Conservation (phyloP, 2,797 vertebrate species). For the Myiotriccus ornatus region DNA sequence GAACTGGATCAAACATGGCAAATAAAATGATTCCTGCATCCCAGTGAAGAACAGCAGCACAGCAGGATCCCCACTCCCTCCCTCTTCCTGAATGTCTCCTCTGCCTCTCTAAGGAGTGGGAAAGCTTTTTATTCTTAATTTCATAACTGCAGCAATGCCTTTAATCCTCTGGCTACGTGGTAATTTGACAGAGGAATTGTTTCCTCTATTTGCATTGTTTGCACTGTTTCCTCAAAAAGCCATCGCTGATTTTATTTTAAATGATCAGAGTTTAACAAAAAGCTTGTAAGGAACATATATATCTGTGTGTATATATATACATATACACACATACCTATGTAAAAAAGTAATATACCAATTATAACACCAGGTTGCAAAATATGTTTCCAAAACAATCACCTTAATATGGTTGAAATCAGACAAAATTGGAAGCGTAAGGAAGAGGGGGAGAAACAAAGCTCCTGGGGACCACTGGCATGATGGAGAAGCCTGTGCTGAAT, state of each 20-base stretch:
- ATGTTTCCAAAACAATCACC: not conserved
- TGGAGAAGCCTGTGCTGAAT: not conserved
- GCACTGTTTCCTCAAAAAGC: not conserved
- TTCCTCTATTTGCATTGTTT: not conserved
- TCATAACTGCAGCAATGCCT: not conserved
- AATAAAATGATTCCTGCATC: not conserved
- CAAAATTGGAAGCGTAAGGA: not conserved
- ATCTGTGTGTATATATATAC: fast-evolving
- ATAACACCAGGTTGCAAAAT: not conserved
- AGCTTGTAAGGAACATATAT: not conserved
- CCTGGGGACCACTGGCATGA: not conserved
- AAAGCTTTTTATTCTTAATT: not conserved
- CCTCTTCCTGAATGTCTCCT: not conserved
- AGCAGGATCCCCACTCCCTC: not conserved
- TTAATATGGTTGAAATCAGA: not conserved
- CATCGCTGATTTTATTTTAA: not conserved
- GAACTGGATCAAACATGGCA: not conserved
- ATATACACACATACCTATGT: fast-evolving
- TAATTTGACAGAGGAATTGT: not conserved
- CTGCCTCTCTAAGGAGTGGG: not conserved
- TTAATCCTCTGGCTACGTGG: not conserved
- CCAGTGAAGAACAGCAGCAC: not conserved
- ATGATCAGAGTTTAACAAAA: not conserved
- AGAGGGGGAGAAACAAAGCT: not conserved
- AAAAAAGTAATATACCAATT: not conserved